Conservation (phyloP, 2,888 invertebrate species). For the Amitus sp. region DNA sequence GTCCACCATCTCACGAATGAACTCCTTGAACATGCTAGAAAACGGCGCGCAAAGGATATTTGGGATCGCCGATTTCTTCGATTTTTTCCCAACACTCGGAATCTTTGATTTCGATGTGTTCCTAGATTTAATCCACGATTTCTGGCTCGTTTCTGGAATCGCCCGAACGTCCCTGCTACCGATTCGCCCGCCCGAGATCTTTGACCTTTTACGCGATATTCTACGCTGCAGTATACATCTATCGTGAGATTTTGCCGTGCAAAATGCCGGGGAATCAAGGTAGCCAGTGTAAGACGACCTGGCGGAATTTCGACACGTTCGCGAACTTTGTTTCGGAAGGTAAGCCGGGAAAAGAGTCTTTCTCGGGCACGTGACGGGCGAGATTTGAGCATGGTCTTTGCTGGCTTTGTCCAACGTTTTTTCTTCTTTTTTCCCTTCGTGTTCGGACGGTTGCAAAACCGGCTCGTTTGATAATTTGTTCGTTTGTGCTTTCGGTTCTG, state of each 20-base stretch:
- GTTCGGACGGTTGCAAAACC: too few species aligned
- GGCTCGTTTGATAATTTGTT: too few species aligned
- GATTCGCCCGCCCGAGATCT: background rate
- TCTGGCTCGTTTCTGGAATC: background rate
- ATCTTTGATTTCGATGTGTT: background rate
- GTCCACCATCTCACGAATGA: slow-evolving; percentile 21
- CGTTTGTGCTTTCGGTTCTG: too few species aligned
- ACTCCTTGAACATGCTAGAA: slow-evolving; percentile 9
- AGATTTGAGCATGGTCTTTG: background rate
- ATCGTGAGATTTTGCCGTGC: background rate
- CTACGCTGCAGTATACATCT: background rate
- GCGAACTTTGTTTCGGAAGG: background rate
- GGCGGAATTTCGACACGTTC: background rate
- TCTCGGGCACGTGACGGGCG: too few species aligned
- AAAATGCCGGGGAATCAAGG: background rate
- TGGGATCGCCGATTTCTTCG: slow-evolving; percentile 21
- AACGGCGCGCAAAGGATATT: slow-evolving; percentile 30
- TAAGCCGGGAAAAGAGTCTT: background rate
- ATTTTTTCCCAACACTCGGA: slow-evolving; percentile 6
- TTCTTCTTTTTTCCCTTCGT: background rate
- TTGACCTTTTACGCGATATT: background rate
- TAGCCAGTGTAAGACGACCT: background rate
- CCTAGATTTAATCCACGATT: slow-evolving; percentile 1
- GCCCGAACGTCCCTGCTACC: background rate
- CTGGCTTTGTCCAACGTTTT: background rate